Base-by-base conservation (phyloP, 1,140 invertebrate genomes). In the Penaeus vannamei region DNA sequence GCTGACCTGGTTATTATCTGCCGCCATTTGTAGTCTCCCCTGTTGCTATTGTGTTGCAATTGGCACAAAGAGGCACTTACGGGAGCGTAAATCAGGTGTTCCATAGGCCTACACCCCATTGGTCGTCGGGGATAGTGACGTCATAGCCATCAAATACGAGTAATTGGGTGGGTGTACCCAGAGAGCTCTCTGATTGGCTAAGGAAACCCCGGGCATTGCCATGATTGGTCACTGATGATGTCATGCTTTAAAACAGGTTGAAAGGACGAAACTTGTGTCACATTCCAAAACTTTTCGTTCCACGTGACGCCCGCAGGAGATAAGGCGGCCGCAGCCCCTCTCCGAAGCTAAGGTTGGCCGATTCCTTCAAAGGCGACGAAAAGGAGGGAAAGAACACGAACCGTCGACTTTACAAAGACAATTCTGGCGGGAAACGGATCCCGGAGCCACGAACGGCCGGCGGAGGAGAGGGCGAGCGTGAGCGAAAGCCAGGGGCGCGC, bases 191-290 rank as follows among this genome's bases (percentile, higher is more conserved):
- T 36, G 72, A 76, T 76, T 76, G 72, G 72, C 72, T 32, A 22
- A 29, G 72, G 29, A 32, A 17, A 29, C 26, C 72, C 72, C 29
- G 29, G 72, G 72, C 72, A 76, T 36, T 36, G 72, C 23, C 72
- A 36, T 26, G 72, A 76, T 76, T 76, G 72, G 72, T 36, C 72
- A 22, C 29, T 32, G 72, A 76, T 76, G 72, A 76, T 76, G 72
- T 76, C 72, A 76, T 76, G 72, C 72, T 76, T 76, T 76, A 76
- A 76, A 76, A 76, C 72, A 76, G 72, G 72, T 76, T 76, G 72
- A 76, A 76, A 76, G 72, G 72, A 29, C 32, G 72, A 36, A 76
- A 53, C 53, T 53, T 53, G 53, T 53, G 53, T 53, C 72, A 76
- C 72, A 26, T 76, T 76, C 42, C 72, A 53, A 53, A 53, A 53